Conservation (phyloP, 2,888 invertebrate species). For the Drosophila rubida region DNA sequence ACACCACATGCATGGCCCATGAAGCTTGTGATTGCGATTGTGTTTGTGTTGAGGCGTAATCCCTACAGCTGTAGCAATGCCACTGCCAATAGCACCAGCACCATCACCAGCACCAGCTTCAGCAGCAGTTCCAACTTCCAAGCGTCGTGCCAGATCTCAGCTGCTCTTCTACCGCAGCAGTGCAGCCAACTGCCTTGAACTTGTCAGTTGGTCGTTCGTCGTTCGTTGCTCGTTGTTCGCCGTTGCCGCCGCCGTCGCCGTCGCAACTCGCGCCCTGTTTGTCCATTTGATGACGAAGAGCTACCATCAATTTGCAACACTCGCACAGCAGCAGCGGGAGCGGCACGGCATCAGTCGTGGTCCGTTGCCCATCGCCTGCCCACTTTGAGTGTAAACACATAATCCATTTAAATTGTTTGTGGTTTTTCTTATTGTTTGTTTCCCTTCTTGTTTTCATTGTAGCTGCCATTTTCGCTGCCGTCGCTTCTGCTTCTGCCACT, state of each 20-base stretch:
- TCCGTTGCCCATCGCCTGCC: slow-evolving; percentile 22
- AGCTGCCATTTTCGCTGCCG: slow-evolving; percentile 54
- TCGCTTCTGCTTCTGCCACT: slow-evolving; percentile 29
- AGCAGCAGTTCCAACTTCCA: not conserved
- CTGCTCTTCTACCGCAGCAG: slow-evolving; percentile 10
- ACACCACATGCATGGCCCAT: slow-evolving; percentile 52
- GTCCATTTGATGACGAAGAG: slow-evolving; percentile 73
- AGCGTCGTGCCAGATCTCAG: not conserved
- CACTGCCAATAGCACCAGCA: slow-evolving; percentile 39
- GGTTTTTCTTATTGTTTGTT: slow-evolving; percentile 78
- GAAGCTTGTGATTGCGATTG: slow-evolving; percentile 3
- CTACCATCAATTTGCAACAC: slow-evolving; percentile 75
- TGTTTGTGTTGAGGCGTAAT: slow-evolving; percentile 56
- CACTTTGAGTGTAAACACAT: slow-evolving; percentile 75
- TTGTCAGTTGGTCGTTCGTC: slow-evolving; percentile 63
- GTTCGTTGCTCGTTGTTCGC: slow-evolving; percentile 46
- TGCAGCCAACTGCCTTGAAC: slow-evolving; percentile 69
- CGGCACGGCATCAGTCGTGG: slow-evolving; percentile 16
- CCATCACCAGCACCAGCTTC: not conserved
- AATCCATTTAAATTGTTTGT: slow-evolving; percentile 80
- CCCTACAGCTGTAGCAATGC: slow-evolving; percentile 50
- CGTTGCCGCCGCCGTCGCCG: not conserved
- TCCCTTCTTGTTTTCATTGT: slow-evolving; percentile 63
- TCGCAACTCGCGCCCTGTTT: slow-evolving; percentile 45
- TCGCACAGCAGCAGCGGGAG: slow-evolving; percentile 3